A percentile compares a stretch with the other conserved stretches of the same genome.
phyloP scores from a whole-genome alignment of 2,797 vertebrate species.

The Sparidentex hasta region DNA sequence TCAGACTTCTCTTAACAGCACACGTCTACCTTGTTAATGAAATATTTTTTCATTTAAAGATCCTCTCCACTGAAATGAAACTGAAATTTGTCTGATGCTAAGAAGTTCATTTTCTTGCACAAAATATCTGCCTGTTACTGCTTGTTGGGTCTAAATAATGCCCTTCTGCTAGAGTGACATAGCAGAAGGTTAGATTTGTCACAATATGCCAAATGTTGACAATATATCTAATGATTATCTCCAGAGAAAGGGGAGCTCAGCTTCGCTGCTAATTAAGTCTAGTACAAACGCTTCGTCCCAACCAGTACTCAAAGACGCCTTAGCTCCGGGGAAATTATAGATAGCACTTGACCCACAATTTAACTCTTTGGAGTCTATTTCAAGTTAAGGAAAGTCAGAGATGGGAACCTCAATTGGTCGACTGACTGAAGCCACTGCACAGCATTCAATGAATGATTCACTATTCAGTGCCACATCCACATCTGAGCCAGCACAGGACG shows the following conservation, averaged over 20 bases:
- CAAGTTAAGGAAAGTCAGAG: constrained; percentile 20
- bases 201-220: constrained; percentile 29
- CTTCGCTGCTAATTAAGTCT: constrained; percentile 42
- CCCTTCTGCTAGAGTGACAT: not conserved
- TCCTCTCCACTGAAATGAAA: constrained; percentile 11
- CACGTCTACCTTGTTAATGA: constrained; percentile 11
- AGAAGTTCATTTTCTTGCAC: not conserved
- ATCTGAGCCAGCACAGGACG: not conserved
- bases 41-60: constrained; percentile 9
- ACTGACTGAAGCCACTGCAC: not conserved
- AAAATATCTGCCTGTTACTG: not conserved
- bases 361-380: constrained; percentile 25
- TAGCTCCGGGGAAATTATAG: constrained; percentile 36
- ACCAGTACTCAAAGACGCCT: constrained; percentile 26
- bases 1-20: constrained; percentile 20
- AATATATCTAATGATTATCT: constrained; percentile 39
- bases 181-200: constrained; percentile 15
- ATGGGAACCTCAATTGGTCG: not conserved
- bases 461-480: not conserved
- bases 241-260: constrained; percentile 1
- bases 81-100: not conserved
- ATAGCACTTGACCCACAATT: constrained; percentile 59
- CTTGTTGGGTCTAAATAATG: not conserved
- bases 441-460: not conserved
- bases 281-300: constrained; percentile 26